Percentiles rank a stretch among this genome's conserved stretches.
Conservation (phyloP, 2,113 vertebrate species). For the Xenopus borealis region DNA sequence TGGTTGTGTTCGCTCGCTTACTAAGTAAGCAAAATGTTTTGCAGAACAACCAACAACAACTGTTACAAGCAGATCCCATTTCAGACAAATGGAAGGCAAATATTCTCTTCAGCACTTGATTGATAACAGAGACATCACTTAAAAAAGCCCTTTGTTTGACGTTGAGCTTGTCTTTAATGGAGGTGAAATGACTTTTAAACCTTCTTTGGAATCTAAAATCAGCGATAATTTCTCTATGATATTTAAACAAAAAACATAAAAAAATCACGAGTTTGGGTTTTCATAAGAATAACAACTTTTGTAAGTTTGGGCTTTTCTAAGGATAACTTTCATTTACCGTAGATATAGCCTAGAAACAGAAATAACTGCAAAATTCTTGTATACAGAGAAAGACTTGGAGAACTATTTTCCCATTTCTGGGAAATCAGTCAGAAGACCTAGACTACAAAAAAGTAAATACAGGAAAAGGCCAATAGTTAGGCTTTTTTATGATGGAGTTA, state of each 20-base stretch:
- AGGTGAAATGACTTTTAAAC: slow-evolving; percentile 65
- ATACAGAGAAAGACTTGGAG: too few relatives aligned
- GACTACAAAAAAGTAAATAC: too few relatives aligned
- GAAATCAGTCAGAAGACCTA: too few relatives aligned
- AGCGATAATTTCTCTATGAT: slow-evolving; percentile 69
- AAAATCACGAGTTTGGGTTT: slow-evolving; percentile 63
- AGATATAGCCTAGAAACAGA: too few relatives aligned
- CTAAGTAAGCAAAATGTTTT: slow-evolving; percentile 51
- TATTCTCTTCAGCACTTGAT: slow-evolving; percentile 72
- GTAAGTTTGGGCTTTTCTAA: too few relatives aligned
- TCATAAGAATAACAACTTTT: slow-evolving; percentile 62
- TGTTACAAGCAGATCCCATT: slow-evolving; percentile 64
- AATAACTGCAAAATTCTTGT: too few relatives aligned
- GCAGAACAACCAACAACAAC: slow-evolving; percentile 74
- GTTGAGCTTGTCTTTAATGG: slow-evolving; percentile 66
- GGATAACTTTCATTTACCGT: too few relatives aligned
- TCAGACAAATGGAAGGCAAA: slow-evolving; percentile 70
- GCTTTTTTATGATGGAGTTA: too few relatives aligned
- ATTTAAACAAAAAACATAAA: slow-evolving; percentile 65
- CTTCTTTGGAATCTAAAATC: slow-evolving; percentile 63
- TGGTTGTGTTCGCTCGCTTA: slow-evolving; percentile 38
- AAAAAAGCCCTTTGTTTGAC: slow-evolving; percentile 68
- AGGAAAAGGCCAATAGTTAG: too few relatives aligned
- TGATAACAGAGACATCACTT: slow-evolving; percentile 67
- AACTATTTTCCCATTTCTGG: too few relatives aligned